phyloP scores from a whole-genome alignment of 1,140 invertebrate genomes.

The Batillaria attramentaria region DNA sequence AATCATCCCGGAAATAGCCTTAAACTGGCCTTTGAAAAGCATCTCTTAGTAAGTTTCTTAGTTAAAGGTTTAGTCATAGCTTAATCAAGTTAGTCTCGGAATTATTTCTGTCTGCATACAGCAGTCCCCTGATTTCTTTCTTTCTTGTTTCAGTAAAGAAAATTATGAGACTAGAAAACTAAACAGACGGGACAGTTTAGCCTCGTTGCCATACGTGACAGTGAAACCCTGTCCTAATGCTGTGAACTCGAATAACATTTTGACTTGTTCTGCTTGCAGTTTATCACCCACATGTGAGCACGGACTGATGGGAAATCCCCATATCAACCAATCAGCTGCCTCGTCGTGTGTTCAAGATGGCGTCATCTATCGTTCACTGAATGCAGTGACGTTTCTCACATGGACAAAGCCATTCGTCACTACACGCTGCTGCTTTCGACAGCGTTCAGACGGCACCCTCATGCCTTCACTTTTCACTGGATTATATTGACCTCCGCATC shows the following conservation, averaged over 20 bases:
- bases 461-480: background rate
- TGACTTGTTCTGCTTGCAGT: background rate
- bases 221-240: too few species aligned
- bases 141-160: too few species aligned
- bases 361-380: background rate
- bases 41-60: too few species aligned
- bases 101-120: too few species aligned
- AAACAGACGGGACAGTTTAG: background rate
- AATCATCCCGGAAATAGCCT: too few species aligned
- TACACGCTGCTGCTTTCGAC: too few species aligned
- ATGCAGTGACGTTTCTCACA: background rate
- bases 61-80: too few species aligned
- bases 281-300: constrained; percentile 21
- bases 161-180: background rate
- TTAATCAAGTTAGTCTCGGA: too few species aligned
- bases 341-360: background rate
- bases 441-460: background rate
- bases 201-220: too few species aligned
- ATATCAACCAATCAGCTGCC: background rate
- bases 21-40: too few species aligned
- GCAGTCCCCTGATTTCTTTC: too few species aligned
- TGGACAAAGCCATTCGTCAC: background rate
- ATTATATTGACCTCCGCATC: background rate
- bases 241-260: background rate
- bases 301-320: constrained; percentile 18